Conservation (phyloP, 2,888 invertebrate species). For the Adineta ricciae region DNA sequence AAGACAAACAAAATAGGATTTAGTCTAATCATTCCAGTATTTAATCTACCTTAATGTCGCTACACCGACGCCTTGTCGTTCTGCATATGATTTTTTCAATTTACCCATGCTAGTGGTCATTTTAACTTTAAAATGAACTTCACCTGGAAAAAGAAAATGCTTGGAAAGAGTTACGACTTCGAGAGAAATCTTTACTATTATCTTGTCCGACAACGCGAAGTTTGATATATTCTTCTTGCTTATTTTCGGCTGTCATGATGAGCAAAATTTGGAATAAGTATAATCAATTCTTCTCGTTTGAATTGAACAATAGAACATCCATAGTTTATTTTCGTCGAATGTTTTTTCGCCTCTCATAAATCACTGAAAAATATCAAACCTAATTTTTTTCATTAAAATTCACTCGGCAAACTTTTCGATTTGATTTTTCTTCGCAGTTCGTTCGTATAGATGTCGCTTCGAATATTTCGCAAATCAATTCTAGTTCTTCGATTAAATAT, state of each 20-base stretch:
- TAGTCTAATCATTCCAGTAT: background rate
- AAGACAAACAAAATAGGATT: background rate
- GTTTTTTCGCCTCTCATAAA: background rate
- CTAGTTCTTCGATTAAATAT: background rate
- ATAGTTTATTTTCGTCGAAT: background rate
- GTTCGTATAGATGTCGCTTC: background rate
- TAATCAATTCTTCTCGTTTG: background rate
- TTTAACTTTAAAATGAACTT: slow-evolving; percentile 65
- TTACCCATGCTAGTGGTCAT: slow-evolving; percentile 64
- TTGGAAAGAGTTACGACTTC: background rate
- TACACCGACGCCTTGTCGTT: slow-evolving; percentile 52
- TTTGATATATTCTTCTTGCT: slow-evolving; percentile 58
- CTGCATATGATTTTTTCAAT: slow-evolving; percentile 63
- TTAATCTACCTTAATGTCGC: background rate
- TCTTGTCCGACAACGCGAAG: slow-evolving; percentile 59
- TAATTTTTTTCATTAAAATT: background rate
- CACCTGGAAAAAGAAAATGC: slow-evolving; percentile 39
- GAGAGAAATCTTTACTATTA: background rate
- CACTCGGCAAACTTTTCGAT: background rate
- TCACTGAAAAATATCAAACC: background rate
- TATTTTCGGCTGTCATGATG: slow-evolving; percentile 16
- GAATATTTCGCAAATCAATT: background rate
- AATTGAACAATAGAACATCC: background rate
- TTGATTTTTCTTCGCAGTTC: background rate
- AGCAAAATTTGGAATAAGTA: background rate